Evolutionary conservation across 2,113 vertebrate species (phyloP).

Genomic region (Hydropotes inermis): DNA sequence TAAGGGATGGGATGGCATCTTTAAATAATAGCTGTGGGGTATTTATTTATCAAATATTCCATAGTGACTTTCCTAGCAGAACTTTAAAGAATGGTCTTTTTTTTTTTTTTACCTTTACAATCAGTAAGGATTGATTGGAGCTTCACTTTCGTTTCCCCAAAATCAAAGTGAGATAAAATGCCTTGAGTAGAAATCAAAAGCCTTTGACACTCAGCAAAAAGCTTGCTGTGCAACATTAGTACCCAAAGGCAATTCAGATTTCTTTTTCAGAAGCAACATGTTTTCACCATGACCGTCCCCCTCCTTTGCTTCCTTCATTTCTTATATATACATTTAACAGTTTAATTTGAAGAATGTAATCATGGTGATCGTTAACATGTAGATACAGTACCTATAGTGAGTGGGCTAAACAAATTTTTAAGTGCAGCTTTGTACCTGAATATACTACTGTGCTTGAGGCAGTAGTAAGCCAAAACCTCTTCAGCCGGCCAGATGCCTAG

Average conservation of each 20-base stretch:
- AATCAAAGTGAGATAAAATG: slow-evolving; percentile 96
- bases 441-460: slow-evolving; percentile 89
- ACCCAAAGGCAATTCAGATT: slow-evolving; percentile 84
- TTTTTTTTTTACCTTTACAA: slow-evolving; percentile 91
- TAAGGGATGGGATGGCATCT: neutral
- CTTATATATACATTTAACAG: slow-evolving; percentile 11
- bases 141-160: slow-evolving; percentile 92
- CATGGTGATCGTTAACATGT: slow-evolving; percentile 75
- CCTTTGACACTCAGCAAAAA: slow-evolving; percentile 87
- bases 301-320: neutral
- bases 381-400: slow-evolving; percentile 73
- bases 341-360: slow-evolving; percentile 80
- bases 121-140: slow-evolving; percentile 88
- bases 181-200: slow-evolving; percentile 98
- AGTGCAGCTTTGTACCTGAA: slow-evolving; percentile 88
- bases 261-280: slow-evolving; percentile 83
- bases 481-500: slow-evolving; percentile 97
- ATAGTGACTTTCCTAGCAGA: slow-evolving; percentile 72
- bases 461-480: slow-evolving; percentile 97
- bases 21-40: slow-evolving; percentile 61
- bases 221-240: slow-evolving; percentile 84
- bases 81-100: slow-evolving; percentile 77
- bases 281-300: slow-evolving; percentile 78
- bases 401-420: slow-evolving; percentile 70
- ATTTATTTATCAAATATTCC: slow-evolving; percentile 75